A percentile compares a stretch with the other conserved stretches of the same genome.
phyloP scores from a whole-genome alignment of 2,113 vertebrate genomes.

The Macroglossus sobrinus region DNA sequence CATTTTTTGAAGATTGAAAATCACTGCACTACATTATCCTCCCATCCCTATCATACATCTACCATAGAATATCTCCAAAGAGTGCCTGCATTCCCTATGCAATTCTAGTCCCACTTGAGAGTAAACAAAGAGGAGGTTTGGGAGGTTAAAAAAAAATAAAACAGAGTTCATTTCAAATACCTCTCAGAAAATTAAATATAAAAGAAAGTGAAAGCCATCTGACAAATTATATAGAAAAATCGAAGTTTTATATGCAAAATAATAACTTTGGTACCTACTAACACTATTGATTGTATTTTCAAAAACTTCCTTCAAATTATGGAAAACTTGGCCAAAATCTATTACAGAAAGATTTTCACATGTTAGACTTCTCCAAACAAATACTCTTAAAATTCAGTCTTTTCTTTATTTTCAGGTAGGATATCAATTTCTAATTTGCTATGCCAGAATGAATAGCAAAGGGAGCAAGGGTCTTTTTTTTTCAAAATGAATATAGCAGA shows the following conservation, averaged over 20 bases:
- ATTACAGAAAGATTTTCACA: constrained; percentile 7
- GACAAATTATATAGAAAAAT: neutral
- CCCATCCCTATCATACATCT: neutral
- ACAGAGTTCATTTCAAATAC: neutral
- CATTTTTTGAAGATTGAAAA: neutral
- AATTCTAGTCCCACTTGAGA: neutral
- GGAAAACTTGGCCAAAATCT: neutral
- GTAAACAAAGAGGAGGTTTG: neutral
- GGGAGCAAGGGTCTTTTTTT: neutral
- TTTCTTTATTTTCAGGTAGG: neutral
- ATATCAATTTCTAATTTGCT: neutral
- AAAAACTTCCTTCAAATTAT: neutral
- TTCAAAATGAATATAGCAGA: neutral
- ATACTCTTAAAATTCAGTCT: neutral
- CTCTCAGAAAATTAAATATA: neutral
- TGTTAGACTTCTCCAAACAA: neutral
- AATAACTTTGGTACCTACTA: neutral
- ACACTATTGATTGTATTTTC: neutral
- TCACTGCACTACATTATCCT: neutral
- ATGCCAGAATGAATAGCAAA: neutral
- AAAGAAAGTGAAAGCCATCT: neutral
- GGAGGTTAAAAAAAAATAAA: neutral
- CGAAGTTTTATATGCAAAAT: neutral
- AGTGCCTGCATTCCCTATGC: neutral
- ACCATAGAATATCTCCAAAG: neutral